Conservation (phyloP, 2,797 vertebrate species). For the Antrozous pallidus region DNA sequence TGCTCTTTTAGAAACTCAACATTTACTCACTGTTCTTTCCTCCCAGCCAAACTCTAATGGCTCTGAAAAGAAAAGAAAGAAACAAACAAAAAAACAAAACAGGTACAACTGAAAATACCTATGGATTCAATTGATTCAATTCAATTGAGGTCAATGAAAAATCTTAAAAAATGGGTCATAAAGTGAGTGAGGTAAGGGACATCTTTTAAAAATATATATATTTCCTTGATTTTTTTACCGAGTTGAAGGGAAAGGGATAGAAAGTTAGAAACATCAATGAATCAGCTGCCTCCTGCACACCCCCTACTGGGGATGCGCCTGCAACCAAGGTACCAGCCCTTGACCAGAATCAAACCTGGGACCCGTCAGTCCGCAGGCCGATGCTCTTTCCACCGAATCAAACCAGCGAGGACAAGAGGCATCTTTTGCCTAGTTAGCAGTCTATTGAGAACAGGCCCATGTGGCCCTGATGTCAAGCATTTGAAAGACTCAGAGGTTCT, state of each 20-base stretch:
- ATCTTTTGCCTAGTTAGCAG: not conserved
- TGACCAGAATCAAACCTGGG: too few species aligned
- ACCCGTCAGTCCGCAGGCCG: too few species aligned
- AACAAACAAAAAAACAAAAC: too few species aligned
- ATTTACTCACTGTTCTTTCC: conserved; percentile 36
- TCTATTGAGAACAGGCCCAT: conserved; percentile 46
- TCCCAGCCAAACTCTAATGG: conserved; percentile 63
- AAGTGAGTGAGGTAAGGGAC: conserved; percentile 28
- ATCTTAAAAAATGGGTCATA: conserved; percentile 57
- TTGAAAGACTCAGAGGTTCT: conserved; percentile 45
- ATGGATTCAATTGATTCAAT: conserved; percentile 1
- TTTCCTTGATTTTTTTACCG: too few species aligned
- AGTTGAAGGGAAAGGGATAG: too few species aligned
- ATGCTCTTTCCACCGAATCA: too few species aligned
- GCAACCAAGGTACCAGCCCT: too few species aligned
- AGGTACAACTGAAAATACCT: conserved; percentile 59
- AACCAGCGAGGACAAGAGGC: too few species aligned
- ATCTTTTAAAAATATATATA: not conserved
- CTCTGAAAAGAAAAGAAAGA: conserved; percentile 42
- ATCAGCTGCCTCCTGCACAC: too few species aligned
- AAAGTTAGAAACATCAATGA: too few species aligned
- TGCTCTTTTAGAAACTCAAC: conserved; percentile 50
- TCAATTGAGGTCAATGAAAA: conserved; percentile 45
- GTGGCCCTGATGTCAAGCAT: conserved; percentile 13
- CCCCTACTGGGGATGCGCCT: too few species aligned